phyloP scores from a whole-genome alignment of 1,140 invertebrate genomes.

The Campoletis sonorensis region DNA sequence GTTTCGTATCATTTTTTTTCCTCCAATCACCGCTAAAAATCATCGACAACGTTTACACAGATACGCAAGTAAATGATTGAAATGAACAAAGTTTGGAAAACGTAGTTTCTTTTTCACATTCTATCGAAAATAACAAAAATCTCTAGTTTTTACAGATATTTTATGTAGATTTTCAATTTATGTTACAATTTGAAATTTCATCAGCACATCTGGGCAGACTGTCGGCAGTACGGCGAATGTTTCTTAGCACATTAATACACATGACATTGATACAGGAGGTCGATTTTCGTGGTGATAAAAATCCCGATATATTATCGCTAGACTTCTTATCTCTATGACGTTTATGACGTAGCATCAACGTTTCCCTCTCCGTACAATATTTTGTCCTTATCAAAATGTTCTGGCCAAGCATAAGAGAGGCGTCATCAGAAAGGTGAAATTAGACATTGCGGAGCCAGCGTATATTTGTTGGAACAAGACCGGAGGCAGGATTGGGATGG shows the following conservation, averaged over 20 bases:
- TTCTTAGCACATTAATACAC: not conserved
- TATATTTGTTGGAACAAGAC: not conserved
- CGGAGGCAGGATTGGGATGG: not conserved
- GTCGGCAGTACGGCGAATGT: too few species aligned
- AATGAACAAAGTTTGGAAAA: too few species aligned
- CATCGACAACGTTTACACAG: too few species aligned
- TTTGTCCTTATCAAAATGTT: conserved; percentile 1
- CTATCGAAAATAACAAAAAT: too few species aligned
- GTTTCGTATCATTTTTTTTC: too few species aligned
- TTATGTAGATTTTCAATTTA: too few species aligned
- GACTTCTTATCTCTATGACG: conserved; percentile 38
- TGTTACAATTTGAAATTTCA: too few species aligned
- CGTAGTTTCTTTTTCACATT: too few species aligned
- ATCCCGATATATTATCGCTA: conserved; percentile 19
- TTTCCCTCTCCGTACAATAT: not conserved
- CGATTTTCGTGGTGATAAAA: conserved; percentile 17
- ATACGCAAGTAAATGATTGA: too few species aligned
- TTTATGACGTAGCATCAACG: conserved; percentile 23
- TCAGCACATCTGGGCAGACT: too few species aligned
- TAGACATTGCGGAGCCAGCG: not conserved
- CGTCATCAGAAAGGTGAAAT: not conserved
- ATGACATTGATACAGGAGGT: conserved; percentile 29
- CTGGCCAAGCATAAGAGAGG: not conserved
- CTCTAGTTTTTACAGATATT: too few species aligned
- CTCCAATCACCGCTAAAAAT: too few species aligned